Evolutionary conservation across 2,113 vertebrate genomes (phyloP).

Genomic region (Gnathonemus longibarbis): DNA sequence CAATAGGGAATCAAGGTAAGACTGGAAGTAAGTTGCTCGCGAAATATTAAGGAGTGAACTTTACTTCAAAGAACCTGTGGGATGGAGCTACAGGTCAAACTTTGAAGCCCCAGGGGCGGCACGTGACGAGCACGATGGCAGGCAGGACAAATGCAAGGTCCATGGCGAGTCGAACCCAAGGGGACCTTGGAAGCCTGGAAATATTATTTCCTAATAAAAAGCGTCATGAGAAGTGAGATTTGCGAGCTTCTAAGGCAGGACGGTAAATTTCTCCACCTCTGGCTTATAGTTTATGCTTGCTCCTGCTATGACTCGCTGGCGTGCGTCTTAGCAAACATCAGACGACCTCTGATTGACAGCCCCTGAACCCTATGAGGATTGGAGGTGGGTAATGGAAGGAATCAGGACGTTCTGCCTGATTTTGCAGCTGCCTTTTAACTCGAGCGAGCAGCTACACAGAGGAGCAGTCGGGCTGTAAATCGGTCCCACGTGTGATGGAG

Average conservation of each 20-base stretch:
- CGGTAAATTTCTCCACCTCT: neutral
- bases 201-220: neutral
- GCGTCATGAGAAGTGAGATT: neutral
- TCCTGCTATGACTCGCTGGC: neutral
- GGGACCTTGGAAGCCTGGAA: neutral
- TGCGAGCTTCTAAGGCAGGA: neutral
- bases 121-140: slow-evolving; percentile 46
- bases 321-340: neutral
- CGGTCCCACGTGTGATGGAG: neutral
- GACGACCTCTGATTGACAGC: neutral
- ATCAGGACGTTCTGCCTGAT: neutral
- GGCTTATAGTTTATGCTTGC: neutral
- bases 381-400: neutral
- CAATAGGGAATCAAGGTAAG: slow-evolving; percentile 60
- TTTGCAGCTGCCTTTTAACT: neutral
- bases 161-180: slow-evolving; percentile 44
- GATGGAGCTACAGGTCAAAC: slow-evolving; percentile 31
- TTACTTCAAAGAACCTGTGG: slow-evolving; percentile 59
- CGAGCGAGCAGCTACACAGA: neutral
- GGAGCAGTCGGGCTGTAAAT: neutral
- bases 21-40: slow-evolving; percentile 55
- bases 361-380: neutral
- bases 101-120: slow-evolving; percentile 36
- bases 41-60: slow-evolving; percentile 57
- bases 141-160: slow-evolving; percentile 43